Percentiles rank a stretch among this genome's conserved stretches.
phyloP scores from a whole-genome alignment of 2,113 vertebrate genomes.

The Craseonycteris thonglongyai region DNA sequence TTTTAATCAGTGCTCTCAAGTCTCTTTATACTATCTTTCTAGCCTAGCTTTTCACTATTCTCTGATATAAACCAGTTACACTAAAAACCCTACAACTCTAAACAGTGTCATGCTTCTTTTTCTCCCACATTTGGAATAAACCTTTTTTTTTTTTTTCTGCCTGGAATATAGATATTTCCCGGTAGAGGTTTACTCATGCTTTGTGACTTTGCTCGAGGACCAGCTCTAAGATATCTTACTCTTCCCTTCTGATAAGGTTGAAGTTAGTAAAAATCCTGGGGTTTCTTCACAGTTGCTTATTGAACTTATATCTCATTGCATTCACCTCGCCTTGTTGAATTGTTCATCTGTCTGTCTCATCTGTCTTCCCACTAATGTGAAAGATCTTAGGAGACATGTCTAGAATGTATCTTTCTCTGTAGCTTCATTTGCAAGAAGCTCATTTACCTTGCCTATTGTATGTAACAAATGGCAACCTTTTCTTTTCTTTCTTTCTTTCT shows the following conservation, averaged over 20 bases:
- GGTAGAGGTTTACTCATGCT: background rate
- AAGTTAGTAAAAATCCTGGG: background rate
- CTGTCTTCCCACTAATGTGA: background rate
- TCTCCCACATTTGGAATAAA: background rate
- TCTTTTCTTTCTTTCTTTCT: background rate
- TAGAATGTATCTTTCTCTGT: background rate
- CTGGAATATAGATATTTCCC: background rate
- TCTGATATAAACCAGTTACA: background rate
- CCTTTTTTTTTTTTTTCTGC: background rate
- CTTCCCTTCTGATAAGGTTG: background rate
- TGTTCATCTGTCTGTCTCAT: background rate
- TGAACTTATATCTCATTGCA: background rate
- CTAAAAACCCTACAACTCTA: background rate
- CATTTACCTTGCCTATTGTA: background rate
- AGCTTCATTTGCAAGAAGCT: background rate
- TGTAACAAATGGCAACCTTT: background rate
- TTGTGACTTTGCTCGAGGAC: background rate
- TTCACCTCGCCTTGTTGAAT: background rate
- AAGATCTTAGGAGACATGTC: background rate
- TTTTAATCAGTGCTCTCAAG: background rate
- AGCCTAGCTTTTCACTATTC: background rate
- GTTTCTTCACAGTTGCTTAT: background rate
- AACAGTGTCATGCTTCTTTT: background rate
- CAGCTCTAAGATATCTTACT: background rate
- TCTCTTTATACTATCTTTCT: background rate